Base-by-base conservation (phyloP, 2,797 vertebrate genomes). In the Rhabdomys pumilio region DNA sequence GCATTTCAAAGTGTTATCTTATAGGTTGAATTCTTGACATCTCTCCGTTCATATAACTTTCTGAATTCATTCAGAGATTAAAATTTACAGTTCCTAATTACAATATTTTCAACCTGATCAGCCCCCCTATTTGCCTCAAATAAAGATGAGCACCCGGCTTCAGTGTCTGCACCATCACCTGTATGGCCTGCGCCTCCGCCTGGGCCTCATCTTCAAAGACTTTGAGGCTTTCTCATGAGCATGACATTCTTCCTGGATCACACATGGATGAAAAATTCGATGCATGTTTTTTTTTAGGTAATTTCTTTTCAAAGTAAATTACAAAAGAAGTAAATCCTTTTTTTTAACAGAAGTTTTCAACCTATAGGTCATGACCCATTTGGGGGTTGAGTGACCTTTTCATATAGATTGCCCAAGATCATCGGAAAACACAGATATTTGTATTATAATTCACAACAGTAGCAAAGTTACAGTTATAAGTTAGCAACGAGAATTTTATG, bases 271-370 rank as follows among this genome's bases (percentile, higher is more conserved):
- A 29, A 26, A 53, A 0, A 15, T 88, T 91, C n/a, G 72, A 1
- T n/a, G 26, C 10, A 12, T 90, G 41, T 26, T 92, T 88, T 88
- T 88, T 90, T 84, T 95, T 89, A 67, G 17, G 44, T 67, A n/a
- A 69, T 59, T 85, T 77, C 69, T 90, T 88, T 65, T 59, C 20
- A 50, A 73, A 67, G 84, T 59, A 95, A 80, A n/a, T 83, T 73
- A 76, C 34, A 53, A 17, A 73, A 31, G 61, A 90, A 84, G 38
- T 91, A 96, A 90, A n/a, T 86, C 13, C 20, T 93, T 93, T 91
- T 69, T 76, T 5, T 10, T 84, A 82, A 34, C 0, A 80, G 38
- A 44, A 44, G 73, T 76, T 76, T 26, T 76, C 19, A 76, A 29
- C 75, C 44, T 76, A 38, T 76, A 8, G 44, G 75, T 50, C 75